Evolutionary conservation across 2,888 invertebrate species (phyloP).

Genomic region (Thera obeliscata): DNA sequence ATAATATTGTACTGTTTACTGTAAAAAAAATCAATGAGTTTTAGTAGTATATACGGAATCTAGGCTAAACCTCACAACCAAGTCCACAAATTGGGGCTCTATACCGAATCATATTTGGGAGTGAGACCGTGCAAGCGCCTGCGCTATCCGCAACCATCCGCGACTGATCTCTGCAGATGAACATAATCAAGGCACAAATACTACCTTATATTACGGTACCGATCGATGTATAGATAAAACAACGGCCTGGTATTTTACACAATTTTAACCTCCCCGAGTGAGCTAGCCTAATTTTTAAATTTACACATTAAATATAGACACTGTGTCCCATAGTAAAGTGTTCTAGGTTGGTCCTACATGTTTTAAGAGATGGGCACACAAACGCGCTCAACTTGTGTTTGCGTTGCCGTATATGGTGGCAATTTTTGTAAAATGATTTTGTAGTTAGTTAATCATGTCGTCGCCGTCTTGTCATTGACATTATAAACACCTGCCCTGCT

Average conservation of each 20-base stretch:
- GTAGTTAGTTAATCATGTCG: no score
- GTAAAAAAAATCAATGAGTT: background rate
- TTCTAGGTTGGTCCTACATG: background rate
- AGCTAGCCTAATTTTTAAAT: conserved; percentile 19
- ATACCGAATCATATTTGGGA: conserved; percentile 27
- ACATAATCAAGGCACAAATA: background rate
- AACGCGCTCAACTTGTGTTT: no score
- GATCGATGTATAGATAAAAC: background rate
- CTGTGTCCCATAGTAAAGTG: conserved; percentile 6
- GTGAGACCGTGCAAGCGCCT: conserved; percentile 18
- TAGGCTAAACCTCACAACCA: conserved; percentile 15
- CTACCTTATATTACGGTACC: background rate
- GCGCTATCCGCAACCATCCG: conserved; percentile 1
- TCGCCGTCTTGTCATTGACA: no score
- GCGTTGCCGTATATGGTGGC: no score
- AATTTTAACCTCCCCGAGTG: conserved; percentile 25
- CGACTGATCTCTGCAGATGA: background rate
- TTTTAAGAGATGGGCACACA: no score
- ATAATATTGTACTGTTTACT: background rate
- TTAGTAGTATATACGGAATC: background rate
- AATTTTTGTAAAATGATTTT: no score
- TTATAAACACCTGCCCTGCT: no score
- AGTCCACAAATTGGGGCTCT: conserved; percentile 21
- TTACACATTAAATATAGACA: conserved; percentile 6
- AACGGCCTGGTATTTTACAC: background rate